Evolutionary conservation across 1,140 invertebrate species (phyloP).

Genomic region (Coptotermes formosanus): DNA sequence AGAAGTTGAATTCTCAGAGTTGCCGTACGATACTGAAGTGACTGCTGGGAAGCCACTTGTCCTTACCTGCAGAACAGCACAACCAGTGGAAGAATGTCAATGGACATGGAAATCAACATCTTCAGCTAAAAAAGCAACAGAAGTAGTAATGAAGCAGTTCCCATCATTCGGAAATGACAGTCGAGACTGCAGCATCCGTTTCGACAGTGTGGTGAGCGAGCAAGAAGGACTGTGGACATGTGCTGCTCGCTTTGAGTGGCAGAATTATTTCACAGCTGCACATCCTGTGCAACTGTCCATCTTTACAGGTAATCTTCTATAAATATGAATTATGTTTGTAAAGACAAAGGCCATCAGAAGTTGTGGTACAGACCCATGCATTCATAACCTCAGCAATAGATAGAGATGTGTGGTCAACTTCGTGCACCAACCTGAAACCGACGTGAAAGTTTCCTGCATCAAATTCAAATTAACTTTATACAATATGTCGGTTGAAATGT

Average conservation of each 20-base stretch:
- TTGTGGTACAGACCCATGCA: too few relatives aligned
- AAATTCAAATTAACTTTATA: too few relatives aligned
- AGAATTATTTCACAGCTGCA: slow-evolving; percentile 47
- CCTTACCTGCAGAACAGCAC: slow-evolving; percentile 45
- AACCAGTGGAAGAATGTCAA: slow-evolving; percentile 47
- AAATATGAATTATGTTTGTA: too few relatives aligned
- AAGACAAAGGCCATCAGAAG: too few relatives aligned
- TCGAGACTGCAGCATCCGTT: slow-evolving; percentile 50
- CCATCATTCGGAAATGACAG: slow-evolving; percentile 50
- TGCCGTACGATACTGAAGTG: slow-evolving; percentile 45
- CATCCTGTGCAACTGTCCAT: slow-evolving; percentile 48
- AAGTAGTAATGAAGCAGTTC: slow-evolving; percentile 46
- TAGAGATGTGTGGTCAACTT: too few relatives aligned
- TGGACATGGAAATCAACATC: slow-evolving; percentile 49
- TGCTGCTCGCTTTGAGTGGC: slow-evolving; percentile 43
- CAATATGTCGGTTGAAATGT: too few relatives aligned
- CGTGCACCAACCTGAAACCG: too few relatives aligned
- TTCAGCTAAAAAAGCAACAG: slow-evolving; percentile 40
- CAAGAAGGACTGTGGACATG: slow-evolving; percentile 51
- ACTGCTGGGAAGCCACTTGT: slow-evolving; percentile 46
- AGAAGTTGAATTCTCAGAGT: slow-evolving; percentile 43
- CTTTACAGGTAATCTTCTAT: slow-evolving; percentile 39
- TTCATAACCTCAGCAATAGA: too few relatives aligned
- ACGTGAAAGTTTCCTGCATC: too few relatives aligned
- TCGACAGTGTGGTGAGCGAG: slow-evolving; percentile 47